These are phyloP conservation scores for Serranochromis macrocephalus DNA, from an alignment of 2,113 vertebrate genomes.

Conservation along the genomic window DNA sequence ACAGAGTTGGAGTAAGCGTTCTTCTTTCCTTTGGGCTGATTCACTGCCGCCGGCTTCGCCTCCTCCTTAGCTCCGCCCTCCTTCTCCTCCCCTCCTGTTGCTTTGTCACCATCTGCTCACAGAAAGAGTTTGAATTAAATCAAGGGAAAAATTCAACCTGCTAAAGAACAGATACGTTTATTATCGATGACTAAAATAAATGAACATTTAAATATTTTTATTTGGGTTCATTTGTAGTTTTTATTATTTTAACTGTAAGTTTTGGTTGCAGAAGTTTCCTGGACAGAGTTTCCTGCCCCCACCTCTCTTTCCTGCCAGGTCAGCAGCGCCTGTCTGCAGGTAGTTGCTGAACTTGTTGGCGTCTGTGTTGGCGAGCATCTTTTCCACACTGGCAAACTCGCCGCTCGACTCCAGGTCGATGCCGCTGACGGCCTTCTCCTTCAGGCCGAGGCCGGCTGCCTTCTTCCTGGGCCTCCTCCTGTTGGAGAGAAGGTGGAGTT, in stretches of 20 bases:
- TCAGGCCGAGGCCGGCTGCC: neutral
- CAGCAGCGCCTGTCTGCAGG: slow-evolving; percentile 78
- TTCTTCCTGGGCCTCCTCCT: slow-evolving; percentile 55
- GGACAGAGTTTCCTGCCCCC: neutral
- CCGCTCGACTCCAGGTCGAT: slow-evolving; percentile 93
- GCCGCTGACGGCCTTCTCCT: slow-evolving; percentile 12
- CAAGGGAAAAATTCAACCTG: neutral
- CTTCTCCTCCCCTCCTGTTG: slow-evolving; percentile 39
- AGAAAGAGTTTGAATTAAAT: neutral
- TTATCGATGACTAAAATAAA: neutral
- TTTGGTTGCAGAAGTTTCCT: neutral
- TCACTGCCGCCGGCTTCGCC: slow-evolving; percentile 25
- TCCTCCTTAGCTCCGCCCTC: slow-evolving; percentile 70
- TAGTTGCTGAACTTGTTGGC: slow-evolving; percentile 92
- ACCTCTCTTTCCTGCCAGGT: slow-evolving; percentile 70
- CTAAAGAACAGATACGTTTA: neutral
- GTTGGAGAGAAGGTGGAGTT: neutral
- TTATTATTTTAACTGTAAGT: neutral
- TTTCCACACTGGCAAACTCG: slow-evolving; percentile 97
- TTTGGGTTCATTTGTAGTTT: neutral
- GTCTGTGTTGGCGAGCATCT: slow-evolving; percentile 94
- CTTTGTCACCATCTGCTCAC: slow-evolving; percentile 16
- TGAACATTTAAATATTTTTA: neutral
- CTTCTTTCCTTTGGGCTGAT: slow-evolving; percentile 77
- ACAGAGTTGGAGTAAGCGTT: slow-evolving; percentile 88